Conservation (phyloP, 1,140 invertebrate genomes). For the Aphaenogaster floridana region DNA sequence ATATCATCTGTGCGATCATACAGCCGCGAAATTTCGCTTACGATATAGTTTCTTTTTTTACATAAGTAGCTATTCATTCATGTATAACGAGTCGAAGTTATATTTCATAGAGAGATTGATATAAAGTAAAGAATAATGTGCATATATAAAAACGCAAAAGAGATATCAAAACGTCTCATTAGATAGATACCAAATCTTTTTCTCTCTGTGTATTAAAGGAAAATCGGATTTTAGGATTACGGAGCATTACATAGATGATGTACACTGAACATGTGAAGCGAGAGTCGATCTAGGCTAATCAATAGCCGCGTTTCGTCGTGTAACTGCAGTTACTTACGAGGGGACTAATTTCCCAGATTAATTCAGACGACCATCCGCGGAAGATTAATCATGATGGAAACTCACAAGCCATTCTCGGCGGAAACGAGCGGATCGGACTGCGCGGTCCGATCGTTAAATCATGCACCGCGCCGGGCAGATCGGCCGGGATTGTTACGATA, state of each 20-base stretch:
- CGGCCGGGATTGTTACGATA: conserved; percentile 35
- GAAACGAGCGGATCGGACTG: conserved; percentile 16
- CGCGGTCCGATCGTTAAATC: conserved; percentile 45
- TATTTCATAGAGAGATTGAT: background rate
- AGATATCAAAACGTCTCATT: background rate
- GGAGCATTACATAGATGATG: background rate
- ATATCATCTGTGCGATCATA: background rate
- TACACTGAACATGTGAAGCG: conserved; percentile 1
- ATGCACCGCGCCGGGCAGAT: background rate
- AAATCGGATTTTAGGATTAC: conserved; percentile 31
- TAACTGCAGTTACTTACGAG: conserved; percentile 50
- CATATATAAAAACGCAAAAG: background rate
- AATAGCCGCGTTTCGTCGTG: conserved; percentile 28
- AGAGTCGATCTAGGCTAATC: conserved; percentile 45
- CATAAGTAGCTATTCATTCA: no score
- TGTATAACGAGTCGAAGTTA: background rate
- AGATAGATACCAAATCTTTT: background rate
- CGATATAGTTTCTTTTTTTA: background rate
- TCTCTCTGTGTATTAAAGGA: background rate
- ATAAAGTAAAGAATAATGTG: background rate
- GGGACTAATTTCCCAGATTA: conserved; percentile 59
- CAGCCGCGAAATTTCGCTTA: background rate
- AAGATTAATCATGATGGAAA: conserved; percentile 54
- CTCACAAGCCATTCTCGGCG: conserved; percentile 43
- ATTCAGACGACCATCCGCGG: conserved; percentile 38